Conservation (phyloP, 2,797 vertebrate species). For the Galago senegalensis region DNA sequence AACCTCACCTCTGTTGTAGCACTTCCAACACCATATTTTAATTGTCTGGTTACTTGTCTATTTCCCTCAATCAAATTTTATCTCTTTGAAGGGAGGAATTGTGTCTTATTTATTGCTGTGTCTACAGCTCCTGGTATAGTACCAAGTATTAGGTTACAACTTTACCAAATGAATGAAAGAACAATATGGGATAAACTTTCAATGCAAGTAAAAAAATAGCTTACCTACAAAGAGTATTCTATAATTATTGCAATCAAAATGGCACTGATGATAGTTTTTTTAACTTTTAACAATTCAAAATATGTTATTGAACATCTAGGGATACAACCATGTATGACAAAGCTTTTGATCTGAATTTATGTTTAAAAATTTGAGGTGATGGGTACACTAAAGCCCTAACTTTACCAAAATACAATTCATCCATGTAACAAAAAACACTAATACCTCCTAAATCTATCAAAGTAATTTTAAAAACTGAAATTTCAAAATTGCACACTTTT, state of each 20-base stretch:
- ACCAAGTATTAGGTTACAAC: neutral
- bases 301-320: neutral
- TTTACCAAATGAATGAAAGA: slow-evolving; percentile 49
- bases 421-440: neutral
- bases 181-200: neutral
- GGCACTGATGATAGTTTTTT: neutral
- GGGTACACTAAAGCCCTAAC: neutral
- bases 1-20: neutral
- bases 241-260: neutral
- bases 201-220: neutral
- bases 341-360: slow-evolving; percentile 56
- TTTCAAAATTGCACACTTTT: neutral
- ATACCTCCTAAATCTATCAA: neutral
- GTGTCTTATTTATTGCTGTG: neutral
- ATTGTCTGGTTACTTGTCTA: neutral
- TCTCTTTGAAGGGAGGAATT: neutral
- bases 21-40: slow-evolving; percentile 2
- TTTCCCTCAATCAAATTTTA: slow-evolving; percentile 1
- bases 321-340: slow-evolving; percentile 12
- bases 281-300: slow-evolving; percentile 31
- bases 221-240: slow-evolving; percentile 43
- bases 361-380: slow-evolving; percentile 7
- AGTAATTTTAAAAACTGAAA: neutral
- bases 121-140: neutral
- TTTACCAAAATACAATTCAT: neutral